Percentiles rank a stretch among this genome's conserved stretches.
These are phyloP conservation scores for Chymomyza costata DNA, from an alignment of 1,140 invertebrate species.

Conservation along the genomic window DNA sequence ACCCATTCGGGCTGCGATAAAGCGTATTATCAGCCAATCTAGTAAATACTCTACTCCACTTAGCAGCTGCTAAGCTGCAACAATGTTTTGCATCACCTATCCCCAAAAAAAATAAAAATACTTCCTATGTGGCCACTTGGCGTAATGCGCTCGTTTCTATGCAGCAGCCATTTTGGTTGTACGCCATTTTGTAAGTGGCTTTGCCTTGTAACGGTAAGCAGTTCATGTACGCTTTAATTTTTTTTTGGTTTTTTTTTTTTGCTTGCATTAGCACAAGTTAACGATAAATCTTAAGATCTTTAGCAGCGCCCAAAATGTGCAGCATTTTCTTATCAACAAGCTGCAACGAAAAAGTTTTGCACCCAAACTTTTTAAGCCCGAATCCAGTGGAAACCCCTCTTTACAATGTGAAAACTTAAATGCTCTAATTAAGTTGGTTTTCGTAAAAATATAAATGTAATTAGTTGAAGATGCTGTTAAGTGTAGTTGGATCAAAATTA, in stretches of 20 bases:
- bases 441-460: too few species aligned
- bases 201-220: conserved; percentile 3
- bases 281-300: conserved; percentile 42
- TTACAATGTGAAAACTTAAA: too few species aligned
- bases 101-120: too few species aligned
- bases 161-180: too few species aligned
- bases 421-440: too few species aligned
- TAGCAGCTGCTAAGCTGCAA: too few species aligned
- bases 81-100: too few species aligned
- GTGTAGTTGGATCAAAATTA: too few species aligned
- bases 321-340: too few species aligned
- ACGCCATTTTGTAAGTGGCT: too few species aligned
- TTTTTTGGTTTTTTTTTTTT: background rate
- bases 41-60: conserved; percentile 29
- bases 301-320: conserved; percentile 10
- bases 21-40: conserved; percentile 55
- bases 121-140: conserved; percentile 18
- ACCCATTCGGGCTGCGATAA: conserved; percentile 26
- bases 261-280: conserved; percentile 4
- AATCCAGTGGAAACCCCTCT: too few species aligned
- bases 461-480: too few species aligned
- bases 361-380: conserved; percentile 9
- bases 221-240: conserved; percentile 11
- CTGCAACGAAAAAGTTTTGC: conserved; percentile 20
- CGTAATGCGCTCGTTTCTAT: conserved; percentile 41